phyloP scores from a whole-genome alignment of 2,888 invertebrate species.

The Fabriciana adippe region DNA sequence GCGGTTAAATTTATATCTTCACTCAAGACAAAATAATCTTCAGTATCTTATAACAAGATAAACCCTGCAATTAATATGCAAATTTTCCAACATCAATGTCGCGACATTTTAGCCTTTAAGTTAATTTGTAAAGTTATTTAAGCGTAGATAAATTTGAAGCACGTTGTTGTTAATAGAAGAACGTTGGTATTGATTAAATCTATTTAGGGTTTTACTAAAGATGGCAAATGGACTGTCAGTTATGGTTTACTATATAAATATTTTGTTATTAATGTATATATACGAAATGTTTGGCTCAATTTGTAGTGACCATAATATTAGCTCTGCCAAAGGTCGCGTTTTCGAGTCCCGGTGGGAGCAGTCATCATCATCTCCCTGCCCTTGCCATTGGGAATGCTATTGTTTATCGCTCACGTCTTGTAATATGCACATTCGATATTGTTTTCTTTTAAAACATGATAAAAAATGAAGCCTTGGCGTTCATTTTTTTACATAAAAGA shows the following conservation, averaged over 20 bases:
- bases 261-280: not conserved
- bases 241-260: not conserved
- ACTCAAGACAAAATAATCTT: not conserved
- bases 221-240: not conserved
- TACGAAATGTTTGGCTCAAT: no score
- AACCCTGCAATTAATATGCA: conserved; percentile 11
- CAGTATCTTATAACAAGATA: conserved; percentile 1
- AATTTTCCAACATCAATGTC: not conserved
- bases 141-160: not conserved
- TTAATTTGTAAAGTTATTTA: conserved; percentile 2
- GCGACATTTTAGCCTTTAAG: conserved; percentile 10
- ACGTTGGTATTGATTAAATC: conserved; percentile 2
- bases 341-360: no score
- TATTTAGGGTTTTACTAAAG: not conserved
- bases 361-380: no score
- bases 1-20: not conserved
- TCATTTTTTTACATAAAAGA: no score
- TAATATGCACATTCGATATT: no score
- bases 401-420: no score
- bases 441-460: no score
- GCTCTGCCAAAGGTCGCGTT: no score
- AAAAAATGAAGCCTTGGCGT: no score
- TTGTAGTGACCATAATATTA: no score
- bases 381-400: no score
- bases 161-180: not conserved